Percentiles rank a stretch among this genome's conserved stretches.
These are phyloP conservation scores for Schlechtendalia chinensis DNA, from an alignment of 1,140 invertebrate species.

Conservation along the genomic window DNA sequence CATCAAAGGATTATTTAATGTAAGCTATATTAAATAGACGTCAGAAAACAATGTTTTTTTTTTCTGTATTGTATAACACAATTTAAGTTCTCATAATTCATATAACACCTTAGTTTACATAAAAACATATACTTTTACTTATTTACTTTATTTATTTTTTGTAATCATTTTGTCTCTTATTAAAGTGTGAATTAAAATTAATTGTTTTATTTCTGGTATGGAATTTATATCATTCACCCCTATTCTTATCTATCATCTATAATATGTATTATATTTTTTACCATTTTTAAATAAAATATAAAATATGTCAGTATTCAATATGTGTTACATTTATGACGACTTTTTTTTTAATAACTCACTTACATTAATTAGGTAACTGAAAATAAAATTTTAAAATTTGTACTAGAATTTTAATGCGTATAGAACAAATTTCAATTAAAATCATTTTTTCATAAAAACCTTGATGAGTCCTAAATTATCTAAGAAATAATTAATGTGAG, in stretches of 20 bases:
- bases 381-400: too few relatives aligned
- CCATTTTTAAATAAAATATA: neutral
- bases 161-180: neutral
- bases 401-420: too few relatives aligned
- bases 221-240: constrained; percentile 4
- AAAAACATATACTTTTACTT: constrained; percentile 1
- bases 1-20: neutral
- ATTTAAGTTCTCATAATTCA: constrained; percentile 15
- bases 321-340: too few relatives aligned
- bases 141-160: constrained; percentile 20
- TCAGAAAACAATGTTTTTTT: constrained; percentile 8
- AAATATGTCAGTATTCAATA: neutral
- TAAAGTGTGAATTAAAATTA: neutral
- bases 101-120: constrained; percentile 19
- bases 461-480: too few relatives aligned
- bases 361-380: too few relatives aligned
- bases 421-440: too few relatives aligned
- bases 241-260: neutral
- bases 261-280: neutral
- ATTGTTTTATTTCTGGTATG: neutral
- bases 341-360: too few relatives aligned
- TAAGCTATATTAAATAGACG: constrained; percentile 26
- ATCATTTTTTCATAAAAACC: too few relatives aligned
- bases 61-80: constrained; percentile 25
- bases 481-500: too few relatives aligned